A percentile compares a stretch with the other conserved stretches of the same genome.
Evolutionary conservation across 2,113 vertebrate genomes (phyloP).

Genomic region (Rhinoptilus africanus): DNA sequence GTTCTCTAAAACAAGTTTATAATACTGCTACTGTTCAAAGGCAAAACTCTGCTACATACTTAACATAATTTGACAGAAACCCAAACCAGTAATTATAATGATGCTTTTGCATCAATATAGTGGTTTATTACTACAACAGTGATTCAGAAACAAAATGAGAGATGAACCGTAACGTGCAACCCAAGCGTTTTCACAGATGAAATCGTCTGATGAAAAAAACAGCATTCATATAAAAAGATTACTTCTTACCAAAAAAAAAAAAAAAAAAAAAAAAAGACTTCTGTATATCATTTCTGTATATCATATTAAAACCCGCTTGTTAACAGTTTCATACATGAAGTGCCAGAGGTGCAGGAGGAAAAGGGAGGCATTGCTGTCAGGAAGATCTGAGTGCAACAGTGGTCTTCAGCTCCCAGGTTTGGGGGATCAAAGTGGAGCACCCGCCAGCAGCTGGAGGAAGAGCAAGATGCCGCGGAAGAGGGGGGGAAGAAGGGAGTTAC

Average conservation of each 20-base stretch:
- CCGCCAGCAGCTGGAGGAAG: neutral
- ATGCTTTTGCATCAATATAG: neutral
- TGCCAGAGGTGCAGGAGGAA: neutral
- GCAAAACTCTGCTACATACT: neutral
- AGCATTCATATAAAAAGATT: neutral
- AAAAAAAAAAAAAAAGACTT: neutral
- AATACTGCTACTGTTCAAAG: neutral
- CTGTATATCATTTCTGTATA: neutral
- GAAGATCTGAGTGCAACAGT: neutral
- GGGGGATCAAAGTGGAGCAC: neutral
- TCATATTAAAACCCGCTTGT: neutral
- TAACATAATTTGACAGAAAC: neutral
- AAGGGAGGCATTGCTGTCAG: neutral
- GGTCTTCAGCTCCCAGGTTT: neutral
- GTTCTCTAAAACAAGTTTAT: neutral
- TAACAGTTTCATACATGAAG: neutral
- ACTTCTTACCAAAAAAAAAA: neutral
- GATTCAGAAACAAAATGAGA: neutral
- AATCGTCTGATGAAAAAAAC: neutral
- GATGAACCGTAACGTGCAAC: accelerated
- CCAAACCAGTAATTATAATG: neutral
- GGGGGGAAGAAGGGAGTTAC: neutral
- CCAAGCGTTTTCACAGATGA: neutral
- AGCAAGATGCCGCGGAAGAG: neutral
- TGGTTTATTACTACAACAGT: neutral